Evolutionary conservation across 2,888 invertebrate species (phyloP).

Genomic region (Calameuta filiformis): DNA sequence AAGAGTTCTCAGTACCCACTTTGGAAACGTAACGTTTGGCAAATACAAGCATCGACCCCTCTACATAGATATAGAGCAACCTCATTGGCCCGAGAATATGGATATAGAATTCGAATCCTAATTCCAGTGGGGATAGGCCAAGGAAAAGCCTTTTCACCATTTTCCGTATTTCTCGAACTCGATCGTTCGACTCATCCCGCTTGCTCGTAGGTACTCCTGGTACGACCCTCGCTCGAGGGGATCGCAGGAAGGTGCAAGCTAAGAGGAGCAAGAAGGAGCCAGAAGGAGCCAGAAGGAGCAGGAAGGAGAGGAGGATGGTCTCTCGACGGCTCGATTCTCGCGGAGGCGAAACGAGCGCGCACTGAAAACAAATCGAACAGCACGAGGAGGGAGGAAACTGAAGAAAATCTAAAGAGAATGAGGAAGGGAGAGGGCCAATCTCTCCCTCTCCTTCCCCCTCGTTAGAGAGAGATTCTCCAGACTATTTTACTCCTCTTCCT

Average conservation of each 20-base stretch:
- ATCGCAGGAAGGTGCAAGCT: background rate
- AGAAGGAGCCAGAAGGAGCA: slow-evolving; percentile 1
- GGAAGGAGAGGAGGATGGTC: background rate
- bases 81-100: background rate
- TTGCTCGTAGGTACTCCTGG: background rate
- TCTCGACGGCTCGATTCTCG: background rate
- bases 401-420: background rate
- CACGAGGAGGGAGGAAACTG: background rate
- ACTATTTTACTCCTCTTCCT: background rate
- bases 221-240: background rate
- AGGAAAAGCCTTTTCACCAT: background rate
- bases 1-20: background rate
- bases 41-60: background rate
- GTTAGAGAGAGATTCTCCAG: background rate
- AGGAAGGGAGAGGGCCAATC: background rate
- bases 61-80: background rate
- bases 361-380: background rate
- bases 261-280: background rate
- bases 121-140: background rate
- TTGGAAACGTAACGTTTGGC: background rate
- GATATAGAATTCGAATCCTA: background rate
- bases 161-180: background rate
- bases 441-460: background rate
- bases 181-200: background rate
- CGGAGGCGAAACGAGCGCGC: background rate